Evolutionary conservation across 2,113 vertebrate genomes (phyloP).

Genomic region (Solenodon paradoxus): DNA sequence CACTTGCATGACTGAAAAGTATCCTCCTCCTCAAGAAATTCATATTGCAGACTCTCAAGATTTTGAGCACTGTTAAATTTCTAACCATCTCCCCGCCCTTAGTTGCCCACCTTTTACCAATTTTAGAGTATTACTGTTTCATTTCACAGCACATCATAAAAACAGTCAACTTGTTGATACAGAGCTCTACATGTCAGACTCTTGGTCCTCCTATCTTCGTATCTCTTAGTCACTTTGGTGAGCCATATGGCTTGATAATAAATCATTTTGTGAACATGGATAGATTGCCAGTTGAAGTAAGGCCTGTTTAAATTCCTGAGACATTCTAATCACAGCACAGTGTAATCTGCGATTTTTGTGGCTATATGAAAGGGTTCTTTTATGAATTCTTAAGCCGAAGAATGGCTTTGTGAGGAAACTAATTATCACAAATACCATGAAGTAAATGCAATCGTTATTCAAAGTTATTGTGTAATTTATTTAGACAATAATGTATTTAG

Average conservation of each 20-base stretch:
- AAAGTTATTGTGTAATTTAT: neutral
- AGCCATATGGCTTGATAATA: conserved; percentile 42
- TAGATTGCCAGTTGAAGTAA: conserved; percentile 39
- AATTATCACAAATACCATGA: neutral
- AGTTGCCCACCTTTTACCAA: neutral
- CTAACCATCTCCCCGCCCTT: neutral
- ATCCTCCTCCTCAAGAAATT: neutral
- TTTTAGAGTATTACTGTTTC: neutral
- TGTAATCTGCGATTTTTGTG: neutral
- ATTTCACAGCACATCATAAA: neutral
- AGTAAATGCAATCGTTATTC: neutral
- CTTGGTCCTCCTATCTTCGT: conserved; percentile 28
- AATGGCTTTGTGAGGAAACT: neutral
- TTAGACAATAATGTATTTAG: neutral
- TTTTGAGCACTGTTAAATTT: neutral
- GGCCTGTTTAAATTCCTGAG: conserved; percentile 25
- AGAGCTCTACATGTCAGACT: conserved; percentile 1
- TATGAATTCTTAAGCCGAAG: conserved; percentile 20
- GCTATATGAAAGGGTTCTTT: neutral
- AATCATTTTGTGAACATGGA: conserved; percentile 26
- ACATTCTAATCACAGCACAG: neutral
- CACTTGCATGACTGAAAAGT: conserved; percentile 1
- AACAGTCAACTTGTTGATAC: conserved; percentile 40
- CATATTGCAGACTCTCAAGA: neutral
- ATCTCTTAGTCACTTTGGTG: conserved; percentile 58